Evolutionary conservation across 2,797 vertebrate species (phyloP).

Genomic region (Bryconaethiops microstoma): DNA sequence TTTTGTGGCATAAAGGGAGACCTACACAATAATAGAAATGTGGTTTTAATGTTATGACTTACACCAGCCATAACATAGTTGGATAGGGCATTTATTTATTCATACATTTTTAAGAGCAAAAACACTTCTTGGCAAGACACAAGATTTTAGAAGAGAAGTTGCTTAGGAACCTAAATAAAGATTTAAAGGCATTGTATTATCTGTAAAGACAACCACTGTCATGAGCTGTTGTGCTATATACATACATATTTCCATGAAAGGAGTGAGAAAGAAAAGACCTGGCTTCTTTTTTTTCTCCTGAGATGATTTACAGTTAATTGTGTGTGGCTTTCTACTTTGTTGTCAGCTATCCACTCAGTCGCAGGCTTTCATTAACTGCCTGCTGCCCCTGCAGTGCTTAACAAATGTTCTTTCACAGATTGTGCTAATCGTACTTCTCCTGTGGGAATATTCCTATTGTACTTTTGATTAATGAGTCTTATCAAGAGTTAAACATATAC

Average conservation of each 20-base stretch:
- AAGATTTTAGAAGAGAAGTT: too few relatives aligned
- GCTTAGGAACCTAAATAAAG: too few relatives aligned
- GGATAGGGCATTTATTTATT: too few relatives aligned
- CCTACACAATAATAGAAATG: too few relatives aligned
- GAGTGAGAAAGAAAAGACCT: too few relatives aligned
- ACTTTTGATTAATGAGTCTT: slow-evolving; percentile 12
- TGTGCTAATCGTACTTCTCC: background rate
- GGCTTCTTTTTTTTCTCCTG: background rate
- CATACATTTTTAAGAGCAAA: too few relatives aligned
- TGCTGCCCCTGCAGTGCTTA: background rate
- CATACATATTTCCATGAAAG: too few relatives aligned
- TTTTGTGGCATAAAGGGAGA: too few relatives aligned
- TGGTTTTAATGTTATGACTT: too few relatives aligned
- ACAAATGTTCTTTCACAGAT: background rate
- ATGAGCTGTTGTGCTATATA: background rate
- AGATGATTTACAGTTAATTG: background rate
- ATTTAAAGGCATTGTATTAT: background rate
- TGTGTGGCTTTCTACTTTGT: background rate
- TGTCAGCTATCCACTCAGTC: too few relatives aligned
- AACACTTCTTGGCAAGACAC: too few relatives aligned
- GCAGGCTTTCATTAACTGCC: background rate
- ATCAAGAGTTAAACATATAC: slow-evolving; percentile 10
- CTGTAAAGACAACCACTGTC: background rate
- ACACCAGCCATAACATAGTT: too few relatives aligned
- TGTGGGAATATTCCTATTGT: background rate